Evolutionary conservation across 2,888 invertebrate species (phyloP).

Genomic region (Heteropelma amictum): DNA sequence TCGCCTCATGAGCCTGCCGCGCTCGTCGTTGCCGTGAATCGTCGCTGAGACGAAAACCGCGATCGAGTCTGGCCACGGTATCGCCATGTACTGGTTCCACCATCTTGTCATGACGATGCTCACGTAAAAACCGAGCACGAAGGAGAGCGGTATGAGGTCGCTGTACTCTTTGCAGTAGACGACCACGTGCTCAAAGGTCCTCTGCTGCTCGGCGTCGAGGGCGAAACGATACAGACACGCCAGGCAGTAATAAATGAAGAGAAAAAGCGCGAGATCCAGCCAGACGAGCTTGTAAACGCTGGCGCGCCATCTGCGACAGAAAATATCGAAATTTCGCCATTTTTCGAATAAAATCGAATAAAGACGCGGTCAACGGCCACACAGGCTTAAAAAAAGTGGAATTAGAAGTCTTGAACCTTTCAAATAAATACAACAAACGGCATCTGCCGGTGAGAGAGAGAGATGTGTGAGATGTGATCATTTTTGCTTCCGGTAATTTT

Average conservation of each 20-base stretch:
- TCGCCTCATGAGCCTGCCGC: conserved; percentile 80
- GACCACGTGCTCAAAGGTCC: conserved; percentile 89
- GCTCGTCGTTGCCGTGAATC: conserved; percentile 81
- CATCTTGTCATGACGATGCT: conserved; percentile 95
- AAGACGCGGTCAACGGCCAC: too few relatives aligned
- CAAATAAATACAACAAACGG: too few relatives aligned
- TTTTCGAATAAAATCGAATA: too few relatives aligned
- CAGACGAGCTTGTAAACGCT: conserved; percentile 97
- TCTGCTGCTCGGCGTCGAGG: conserved; percentile 84
- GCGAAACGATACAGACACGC: conserved; percentile 88
- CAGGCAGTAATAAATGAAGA: conserved; percentile 87
- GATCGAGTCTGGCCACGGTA: conserved; percentile 82
- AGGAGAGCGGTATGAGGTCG: conserved; percentile 93
- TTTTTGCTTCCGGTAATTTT: too few relatives aligned
- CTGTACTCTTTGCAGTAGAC: conserved; percentile 92
- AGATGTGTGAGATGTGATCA: too few relatives aligned
- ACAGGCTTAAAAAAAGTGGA: too few relatives aligned
- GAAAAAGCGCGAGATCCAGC: conserved; percentile 91
- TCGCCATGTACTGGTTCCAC: conserved; percentile 82
- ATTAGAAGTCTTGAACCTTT: too few relatives aligned
- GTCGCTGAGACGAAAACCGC: conserved; percentile 81
- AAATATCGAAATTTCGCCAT: conserved; percentile 6
- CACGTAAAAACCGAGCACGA: conserved; percentile 96
- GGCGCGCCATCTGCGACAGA: conserved; percentile 90
- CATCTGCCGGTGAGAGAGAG: too few relatives aligned